phyloP scores from a whole-genome alignment of 92 coral and sea anemone species.

The Zoanthus gigantus region DNA sequence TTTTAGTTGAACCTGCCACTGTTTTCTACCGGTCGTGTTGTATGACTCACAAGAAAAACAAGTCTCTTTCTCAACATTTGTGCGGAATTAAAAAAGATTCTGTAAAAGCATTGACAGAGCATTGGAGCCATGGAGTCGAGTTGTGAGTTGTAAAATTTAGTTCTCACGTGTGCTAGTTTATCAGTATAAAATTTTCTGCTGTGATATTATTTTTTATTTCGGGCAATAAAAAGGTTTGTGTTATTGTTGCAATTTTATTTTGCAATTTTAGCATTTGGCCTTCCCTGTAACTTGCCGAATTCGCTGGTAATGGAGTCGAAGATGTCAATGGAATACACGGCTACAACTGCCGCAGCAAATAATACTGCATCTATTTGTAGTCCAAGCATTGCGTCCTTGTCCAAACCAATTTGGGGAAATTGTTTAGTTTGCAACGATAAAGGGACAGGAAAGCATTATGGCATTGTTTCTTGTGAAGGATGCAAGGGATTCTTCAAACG shows the following conservation, averaged over 20 bases:
- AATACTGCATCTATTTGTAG: background rate
- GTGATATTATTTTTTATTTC: background rate
- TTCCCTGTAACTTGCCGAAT: background rate
- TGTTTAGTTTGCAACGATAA: conserved; percentile 93
- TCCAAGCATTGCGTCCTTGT: background rate
- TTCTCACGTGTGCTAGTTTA: too few species aligned
- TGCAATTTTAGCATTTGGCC: conserved; percentile 7
- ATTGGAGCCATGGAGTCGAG: background rate
- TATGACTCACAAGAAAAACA: background rate
- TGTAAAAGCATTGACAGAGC: background rate
- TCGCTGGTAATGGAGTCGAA: background rate
- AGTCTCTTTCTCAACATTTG: background rate
- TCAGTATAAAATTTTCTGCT: background rate
- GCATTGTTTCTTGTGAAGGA: conserved; percentile 96
- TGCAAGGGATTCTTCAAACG: conserved; percentile 98
- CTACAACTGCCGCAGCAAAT: too few species aligned
- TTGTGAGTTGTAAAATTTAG: background rate
- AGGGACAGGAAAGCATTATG: conserved; percentile 95
- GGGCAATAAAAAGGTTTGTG: too few species aligned
- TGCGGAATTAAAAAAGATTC: background rate
- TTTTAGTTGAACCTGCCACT: background rate
- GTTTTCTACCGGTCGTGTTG: background rate
- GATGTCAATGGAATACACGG: background rate
- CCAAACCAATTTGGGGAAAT: conserved; percentile 75
- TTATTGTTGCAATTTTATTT: background rate